Evolutionary conservation across 1,140 invertebrate genomes (phyloP).

Genomic region (Tetramorium simillimum): DNA sequence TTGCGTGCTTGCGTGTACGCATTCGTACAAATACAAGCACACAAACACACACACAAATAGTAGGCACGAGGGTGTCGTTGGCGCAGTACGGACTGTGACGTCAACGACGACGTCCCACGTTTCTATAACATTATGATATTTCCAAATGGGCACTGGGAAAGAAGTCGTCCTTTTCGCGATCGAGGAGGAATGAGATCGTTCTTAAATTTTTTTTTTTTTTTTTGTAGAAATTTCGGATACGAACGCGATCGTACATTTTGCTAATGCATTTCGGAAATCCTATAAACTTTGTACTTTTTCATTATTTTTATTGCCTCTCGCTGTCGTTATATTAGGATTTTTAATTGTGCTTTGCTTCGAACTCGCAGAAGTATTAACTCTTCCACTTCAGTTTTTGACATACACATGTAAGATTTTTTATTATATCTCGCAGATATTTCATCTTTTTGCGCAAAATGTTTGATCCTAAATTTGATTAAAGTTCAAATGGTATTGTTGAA

Average conservation of each 20-base stretch:
- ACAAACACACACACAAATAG: not conserved
- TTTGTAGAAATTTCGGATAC: not conserved
- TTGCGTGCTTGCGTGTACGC: not conserved
- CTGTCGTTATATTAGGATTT: constrained; percentile 8
- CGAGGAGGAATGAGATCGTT: not conserved
- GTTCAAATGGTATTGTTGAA: not conserved
- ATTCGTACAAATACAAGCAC: not conserved
- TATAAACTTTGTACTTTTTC: not conserved
- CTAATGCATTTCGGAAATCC: not conserved
- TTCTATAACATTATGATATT: constrained; percentile 31
- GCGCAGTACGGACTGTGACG: constrained; percentile 24
- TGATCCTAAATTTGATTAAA: not conserved
- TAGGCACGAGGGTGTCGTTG: constrained; percentile 59
- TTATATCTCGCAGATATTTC: not conserved
- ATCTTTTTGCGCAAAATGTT: not conserved
- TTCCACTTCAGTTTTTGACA: not conserved
- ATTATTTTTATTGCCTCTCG: not conserved
- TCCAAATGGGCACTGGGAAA: not conserved
- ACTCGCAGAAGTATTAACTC: not conserved
- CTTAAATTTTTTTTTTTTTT: not conserved
- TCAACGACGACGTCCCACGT: constrained; percentile 55
- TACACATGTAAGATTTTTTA: not conserved
- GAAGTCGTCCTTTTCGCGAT: not conserved
- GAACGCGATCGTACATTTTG: not conserved
- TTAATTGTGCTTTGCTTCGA: constrained; percentile 4